Base-by-base conservation (phyloP, 2,888 invertebrate genomes). In the Sphaerophoria rueppellii region DNA sequence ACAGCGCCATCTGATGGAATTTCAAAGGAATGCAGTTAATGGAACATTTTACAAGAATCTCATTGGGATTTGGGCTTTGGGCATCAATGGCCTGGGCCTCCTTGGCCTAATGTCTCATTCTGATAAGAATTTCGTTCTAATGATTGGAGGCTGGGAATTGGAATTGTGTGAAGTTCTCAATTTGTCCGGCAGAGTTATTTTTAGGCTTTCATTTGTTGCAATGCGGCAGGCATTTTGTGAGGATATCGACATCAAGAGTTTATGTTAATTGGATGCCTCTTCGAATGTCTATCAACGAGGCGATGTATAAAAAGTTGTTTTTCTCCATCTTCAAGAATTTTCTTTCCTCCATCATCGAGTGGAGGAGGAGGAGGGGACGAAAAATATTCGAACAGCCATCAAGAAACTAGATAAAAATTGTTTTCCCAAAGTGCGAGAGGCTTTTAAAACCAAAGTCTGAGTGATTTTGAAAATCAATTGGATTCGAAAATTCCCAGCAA, bases 1-100 rank as follows among this genome's bases (percentile, higher is more conserved):
- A 24, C 61, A 69, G 73, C 76, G 85, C 63, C 85, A 81, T 85
- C 85, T 85, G 85, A 73, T 69, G 80, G 85, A 77, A 83, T 58
- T 63, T 9, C 16, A 11, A 7, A 40, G 80, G 37, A 79, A 69
- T 11, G 63, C 7, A 0, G n/a, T 52, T 32, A 24, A 60, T 7
- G 24, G 24, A 34, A 65, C 70, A 63, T 81, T 50, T 73, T 61
- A 74, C 81, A 81, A 70, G 34, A 69, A 11, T 76, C 76, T 52
- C 48, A 85, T 85, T 85, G 81, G 85, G 76, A 85, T 77, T 70
- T 40, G 2, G 48, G 55, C 69, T 70, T 12, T 60, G 60, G 67
- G 57, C 24, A 24, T 24, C 24, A 24, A 24, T 24, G 24, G 24
- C 69, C 65, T 61, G 54, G 24, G 40, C 69, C 65, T 61, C 54